These are phyloP conservation scores for Stenurella melanura DNA, from an alignment of 2,888 invertebrate species.

Conservation along the genomic window DNA sequence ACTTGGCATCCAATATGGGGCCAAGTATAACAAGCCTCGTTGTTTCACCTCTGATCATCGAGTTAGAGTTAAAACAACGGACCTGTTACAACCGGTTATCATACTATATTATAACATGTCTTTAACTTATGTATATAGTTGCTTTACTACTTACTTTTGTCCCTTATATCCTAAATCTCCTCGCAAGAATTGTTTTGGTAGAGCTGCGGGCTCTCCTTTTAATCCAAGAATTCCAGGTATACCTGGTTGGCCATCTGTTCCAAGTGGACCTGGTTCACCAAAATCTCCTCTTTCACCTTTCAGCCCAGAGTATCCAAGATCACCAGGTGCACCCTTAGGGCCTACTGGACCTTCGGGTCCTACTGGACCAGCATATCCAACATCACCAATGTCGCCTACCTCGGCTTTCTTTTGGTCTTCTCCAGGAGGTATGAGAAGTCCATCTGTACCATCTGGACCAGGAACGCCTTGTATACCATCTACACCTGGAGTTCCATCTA, in stretches of 20 bases:
- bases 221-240: conserved; percentile 73
- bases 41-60: too few relatives aligned
- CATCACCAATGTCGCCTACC: conserved; percentile 76
- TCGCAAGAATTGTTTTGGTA: conserved; percentile 73
- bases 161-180: conserved; percentile 75
- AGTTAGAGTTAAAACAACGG: too few relatives aligned
- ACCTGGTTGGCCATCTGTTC: conserved; percentile 70
- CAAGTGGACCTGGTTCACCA: conserved; percentile 67
- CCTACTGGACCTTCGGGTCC: conserved; percentile 68
- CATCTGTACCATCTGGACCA: conserved; percentile 66
- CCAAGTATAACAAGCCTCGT: too few relatives aligned
- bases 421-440: conserved; percentile 59
- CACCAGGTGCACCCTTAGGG: conserved; percentile 53
- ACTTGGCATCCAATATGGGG: too few relatives aligned
- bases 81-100: too few relatives aligned
- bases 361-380: conserved; percentile 73
- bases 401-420: conserved; percentile 54
- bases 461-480: conserved; percentile 60
- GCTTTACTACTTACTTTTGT: conserved; percentile 65
- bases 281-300: conserved; percentile 75
- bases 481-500: conserved; percentile 69
- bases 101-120: too few relatives aligned
- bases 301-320: conserved; percentile 56
- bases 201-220: conserved; percentile 77
- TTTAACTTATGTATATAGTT: too few relatives aligned